Evolutionary conservation across 2,797 vertebrate species (phyloP), one percentile per base, ranked within the genome.

Genomic region (Pseudochirops corinnae): DNA sequence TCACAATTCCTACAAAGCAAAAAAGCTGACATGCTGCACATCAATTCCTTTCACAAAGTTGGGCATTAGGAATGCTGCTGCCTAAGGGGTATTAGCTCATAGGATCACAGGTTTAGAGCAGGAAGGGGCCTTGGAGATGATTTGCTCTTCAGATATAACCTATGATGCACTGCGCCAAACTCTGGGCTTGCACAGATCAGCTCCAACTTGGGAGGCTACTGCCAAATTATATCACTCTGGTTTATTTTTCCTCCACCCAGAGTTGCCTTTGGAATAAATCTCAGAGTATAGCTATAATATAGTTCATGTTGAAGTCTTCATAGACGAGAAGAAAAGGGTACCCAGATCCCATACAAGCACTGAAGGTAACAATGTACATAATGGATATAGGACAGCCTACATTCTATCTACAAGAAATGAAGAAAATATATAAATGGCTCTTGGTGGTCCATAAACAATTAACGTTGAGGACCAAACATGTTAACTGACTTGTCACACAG

Each of bases 1-100:
- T 50, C 92, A 52, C 60, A 92, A 97, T 91, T 87, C 39, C 18
- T 92, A 67, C 50, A 91, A 91, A 96, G 55, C n/a, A 94, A 90
- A 55, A 55, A 92, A 46, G 90, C 4, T 93, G 74, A 56, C 94
- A 94, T 93, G 93, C 56, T 82, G 39, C 74, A 74, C 21, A 46
- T 46, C 39, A 24, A 82, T 82, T 82, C 39, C 39, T 82, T 82
- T 82, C 39, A 82, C 21, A 26, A 82, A 82, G n/a, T 11, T 46
- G 74, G 0, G 39, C 39, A 46, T 11, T 82, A 46, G 21, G 74
- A 46, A 82, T 46, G 21, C 21, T 21, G 16, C 39, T 82, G 74
- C 74, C 74, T 46, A 46, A 46, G 21, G 1, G n/a, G 6, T 74
- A 74, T 74, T 74, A 74, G 9, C 39, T 82, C 74, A 24, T 82